These are phyloP conservation scores for Invenusta paracnida DNA, from an alignment of 2,888 invertebrate species.

Conservation along the genomic window DNA sequence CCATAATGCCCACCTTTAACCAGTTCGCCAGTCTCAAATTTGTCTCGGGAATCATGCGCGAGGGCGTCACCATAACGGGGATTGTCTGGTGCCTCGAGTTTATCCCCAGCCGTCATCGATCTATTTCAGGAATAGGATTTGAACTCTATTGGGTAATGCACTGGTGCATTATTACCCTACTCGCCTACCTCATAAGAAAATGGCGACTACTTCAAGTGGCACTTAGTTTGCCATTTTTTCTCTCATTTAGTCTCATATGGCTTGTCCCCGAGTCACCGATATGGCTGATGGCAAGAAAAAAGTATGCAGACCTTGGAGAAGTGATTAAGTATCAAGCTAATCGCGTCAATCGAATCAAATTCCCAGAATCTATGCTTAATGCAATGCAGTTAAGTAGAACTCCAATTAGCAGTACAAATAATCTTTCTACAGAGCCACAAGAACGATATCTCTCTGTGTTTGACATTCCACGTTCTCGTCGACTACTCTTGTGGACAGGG, in stretches of 20 bases:
- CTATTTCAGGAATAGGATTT: not conserved
- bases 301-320: not conserved
- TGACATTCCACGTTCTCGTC: not conserved
- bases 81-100: conserved; percentile 23
- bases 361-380: not conserved
- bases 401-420: not conserved
- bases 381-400: not conserved
- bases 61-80: not conserved
- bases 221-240: not conserved
- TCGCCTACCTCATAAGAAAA: not conserved
- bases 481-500: not conserved
- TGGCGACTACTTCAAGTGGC: conserved; percentile 2
- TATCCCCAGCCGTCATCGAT: not conserved
- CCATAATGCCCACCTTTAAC: not conserved
- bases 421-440: not conserved
- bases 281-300: not conserved
- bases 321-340: not conserved
- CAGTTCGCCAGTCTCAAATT: conserved; percentile 22
- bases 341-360: not conserved
- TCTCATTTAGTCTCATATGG: not conserved
- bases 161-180: not conserved
- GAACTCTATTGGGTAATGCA: not conserved
- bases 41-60: not conserved
- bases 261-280: not conserved
- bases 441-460: not conserved